A percentile compares a stretch with the other conserved stretches of the same genome.
These are phyloP conservation scores for Spodoptera exigua DNA, from an alignment of 2,888 invertebrate genomes.

Conservation along the genomic window DNA sequence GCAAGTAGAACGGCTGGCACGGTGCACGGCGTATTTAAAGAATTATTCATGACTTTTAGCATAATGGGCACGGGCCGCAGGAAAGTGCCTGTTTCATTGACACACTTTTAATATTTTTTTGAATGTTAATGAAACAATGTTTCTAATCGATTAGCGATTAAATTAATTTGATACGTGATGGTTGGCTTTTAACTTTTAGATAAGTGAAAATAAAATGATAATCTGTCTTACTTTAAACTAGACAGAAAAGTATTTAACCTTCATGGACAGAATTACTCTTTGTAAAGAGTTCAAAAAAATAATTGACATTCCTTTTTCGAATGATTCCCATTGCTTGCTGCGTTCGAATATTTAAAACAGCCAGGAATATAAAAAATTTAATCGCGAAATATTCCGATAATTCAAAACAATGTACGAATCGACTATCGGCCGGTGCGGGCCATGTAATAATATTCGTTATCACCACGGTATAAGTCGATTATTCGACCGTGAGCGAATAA, in stretches of 20 bases:
- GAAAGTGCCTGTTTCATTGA: constrained; percentile 58
- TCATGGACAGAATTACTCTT: no score
- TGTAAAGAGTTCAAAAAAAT: constrained; percentile 7
- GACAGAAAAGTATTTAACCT: no score
- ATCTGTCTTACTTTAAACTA: background rate
- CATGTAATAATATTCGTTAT: constrained; percentile 70
- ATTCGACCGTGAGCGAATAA: constrained; percentile 77
- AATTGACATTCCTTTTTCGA: constrained; percentile 30
- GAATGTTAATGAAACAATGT: constrained; percentile 39
- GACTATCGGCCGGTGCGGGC: constrained; percentile 52
- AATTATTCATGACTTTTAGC: constrained; percentile 64
- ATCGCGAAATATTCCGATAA: constrained; percentile 54
- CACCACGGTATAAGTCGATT: constrained; percentile 73
- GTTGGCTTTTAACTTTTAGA: constrained; percentile 11
- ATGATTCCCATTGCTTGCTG: constrained; percentile 19
- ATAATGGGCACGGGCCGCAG: constrained; percentile 47
- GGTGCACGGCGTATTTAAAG: constrained; percentile 56
- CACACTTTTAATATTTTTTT: constrained; percentile 49
- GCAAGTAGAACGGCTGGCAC: constrained; percentile 58
- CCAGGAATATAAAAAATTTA: constrained; percentile 44
- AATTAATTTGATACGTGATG: constrained; percentile 25
- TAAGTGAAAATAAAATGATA: constrained; percentile 1
- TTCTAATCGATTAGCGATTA: constrained; percentile 33
- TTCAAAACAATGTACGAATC: constrained; percentile 59
- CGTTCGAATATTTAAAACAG: constrained; percentile 37